Percentiles rank a stretch among this genome's conserved stretches.
Conservation (phyloP, 2,113 vertebrate genomes). For the Hydrochoerus hydrochaeris region DNA sequence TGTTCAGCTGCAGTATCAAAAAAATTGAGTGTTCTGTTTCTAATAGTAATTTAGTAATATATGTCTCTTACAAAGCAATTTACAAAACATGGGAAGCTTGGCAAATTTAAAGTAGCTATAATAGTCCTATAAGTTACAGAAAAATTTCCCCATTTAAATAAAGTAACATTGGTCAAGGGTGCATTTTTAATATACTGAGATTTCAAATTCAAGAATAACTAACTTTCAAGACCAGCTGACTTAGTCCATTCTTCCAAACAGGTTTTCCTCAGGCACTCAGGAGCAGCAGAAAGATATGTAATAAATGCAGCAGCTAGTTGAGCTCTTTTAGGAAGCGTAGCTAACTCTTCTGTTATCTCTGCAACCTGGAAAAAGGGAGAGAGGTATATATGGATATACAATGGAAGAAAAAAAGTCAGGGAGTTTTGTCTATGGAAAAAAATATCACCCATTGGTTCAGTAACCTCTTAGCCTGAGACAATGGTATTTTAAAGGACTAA, state of each 20-base stretch:
- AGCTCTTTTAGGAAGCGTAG: slow-evolving; percentile 92
- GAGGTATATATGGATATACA: not conserved
- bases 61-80: not conserved
- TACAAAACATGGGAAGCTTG: not conserved
- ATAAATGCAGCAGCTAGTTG: slow-evolving; percentile 97
- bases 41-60: not conserved
- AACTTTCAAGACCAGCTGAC: slow-evolving; percentile 93
- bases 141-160: not conserved
- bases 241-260: slow-evolving; percentile 95
- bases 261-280: slow-evolving; percentile 92
- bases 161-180: not conserved
- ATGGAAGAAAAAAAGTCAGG: not conserved
- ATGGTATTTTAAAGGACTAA: not conserved
- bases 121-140: not conserved
- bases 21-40: slow-evolving; percentile 22
- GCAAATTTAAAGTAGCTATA: slow-evolving; percentile 3
- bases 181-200: not conserved
- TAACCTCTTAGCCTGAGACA: not conserved
- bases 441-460: not conserved
- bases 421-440: not conserved
- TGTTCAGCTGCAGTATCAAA: slow-evolving; percentile 15
- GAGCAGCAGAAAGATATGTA: slow-evolving; percentile 95
- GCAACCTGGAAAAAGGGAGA: slow-evolving; percentile 88
- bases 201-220: slow-evolving; percentile 55
- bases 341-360: slow-evolving; percentile 95